Conservation (phyloP, 1,140 invertebrate species). For the Papilio helenus region DNA sequence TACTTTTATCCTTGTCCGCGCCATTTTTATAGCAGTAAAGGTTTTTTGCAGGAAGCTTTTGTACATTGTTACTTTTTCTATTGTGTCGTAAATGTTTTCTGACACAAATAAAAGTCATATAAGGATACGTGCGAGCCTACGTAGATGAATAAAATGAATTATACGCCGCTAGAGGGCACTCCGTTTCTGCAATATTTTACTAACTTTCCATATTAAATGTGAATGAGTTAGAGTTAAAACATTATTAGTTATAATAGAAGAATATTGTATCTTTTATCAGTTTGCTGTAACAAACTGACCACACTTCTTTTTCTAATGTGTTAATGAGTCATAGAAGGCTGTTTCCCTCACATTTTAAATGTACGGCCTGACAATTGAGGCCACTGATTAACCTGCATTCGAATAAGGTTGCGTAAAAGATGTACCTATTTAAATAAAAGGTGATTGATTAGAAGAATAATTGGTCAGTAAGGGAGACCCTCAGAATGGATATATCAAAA, state of each 20-base stretch:
- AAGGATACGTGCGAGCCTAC: neutral
- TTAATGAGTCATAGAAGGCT: neutral
- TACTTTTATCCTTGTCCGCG: neutral
- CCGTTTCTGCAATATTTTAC: conserved; percentile 13
- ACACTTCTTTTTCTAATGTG: neutral
- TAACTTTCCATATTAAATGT: neutral
- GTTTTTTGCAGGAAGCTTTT: conserved; percentile 11
- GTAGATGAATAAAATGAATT: conserved; percentile 13
- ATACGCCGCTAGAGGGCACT: neutral
- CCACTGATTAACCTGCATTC: conserved; percentile 2
- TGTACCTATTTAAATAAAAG: neutral
- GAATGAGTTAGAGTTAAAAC: neutral
- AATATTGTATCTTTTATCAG: neutral
- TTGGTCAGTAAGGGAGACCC: too few relatives aligned
- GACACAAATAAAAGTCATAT: conserved; percentile 15
- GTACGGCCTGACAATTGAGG: neutral
- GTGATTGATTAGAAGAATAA: neutral
- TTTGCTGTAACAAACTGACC: neutral
- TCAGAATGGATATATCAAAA: too few relatives aligned
- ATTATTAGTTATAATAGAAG: neutral
- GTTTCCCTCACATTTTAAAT: neutral
- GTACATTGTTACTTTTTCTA: neutral
- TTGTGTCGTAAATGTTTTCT: conserved; percentile 18
- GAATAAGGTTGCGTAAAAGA: neutral
- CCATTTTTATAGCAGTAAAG: neutral